These are phyloP conservation scores for Thalassophryne amazonica DNA, from an alignment of 2,797 vertebrate species.

Conservation along the genomic window DNA sequence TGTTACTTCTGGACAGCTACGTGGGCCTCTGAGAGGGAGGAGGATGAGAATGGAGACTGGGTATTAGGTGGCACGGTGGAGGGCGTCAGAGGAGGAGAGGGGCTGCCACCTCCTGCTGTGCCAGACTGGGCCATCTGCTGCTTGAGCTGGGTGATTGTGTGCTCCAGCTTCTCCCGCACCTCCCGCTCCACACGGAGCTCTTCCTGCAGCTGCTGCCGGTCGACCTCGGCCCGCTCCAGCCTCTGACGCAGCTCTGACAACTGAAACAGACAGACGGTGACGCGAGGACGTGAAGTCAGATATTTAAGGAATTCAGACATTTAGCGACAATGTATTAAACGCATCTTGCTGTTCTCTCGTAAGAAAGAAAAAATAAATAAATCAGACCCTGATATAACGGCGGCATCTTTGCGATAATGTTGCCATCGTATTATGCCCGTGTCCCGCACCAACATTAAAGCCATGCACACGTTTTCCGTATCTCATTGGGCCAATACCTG, in stretches of 20 bases:
- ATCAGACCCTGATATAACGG: no score
- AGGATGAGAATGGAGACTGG: conserved; percentile 56
- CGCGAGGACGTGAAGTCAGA: conserved; percentile 10
- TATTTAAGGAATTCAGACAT: background rate
- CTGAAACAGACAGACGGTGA: conserved; percentile 58
- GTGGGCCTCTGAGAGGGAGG: conserved; percentile 57
- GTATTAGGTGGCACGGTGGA: conserved; percentile 60
- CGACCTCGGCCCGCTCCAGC: conserved; percentile 89
- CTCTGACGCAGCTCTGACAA: conserved; percentile 88
- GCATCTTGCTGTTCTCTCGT: background rate
- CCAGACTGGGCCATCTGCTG: conserved; percentile 77
- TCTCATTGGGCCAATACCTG: conserved; percentile 81
- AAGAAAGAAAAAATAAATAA: background rate
- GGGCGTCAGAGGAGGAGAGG: conserved; percentile 67
- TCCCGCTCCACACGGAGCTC: conserved; percentile 90
- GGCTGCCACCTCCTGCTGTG: conserved; percentile 64
- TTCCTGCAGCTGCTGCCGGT: conserved; percentile 92
- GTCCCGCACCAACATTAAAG: background rate
- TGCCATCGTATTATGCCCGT: background rate
- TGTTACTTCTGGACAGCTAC: conserved; percentile 68
- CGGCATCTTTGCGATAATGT: background rate
- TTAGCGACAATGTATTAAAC: background rate
- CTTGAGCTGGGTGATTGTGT: conserved; percentile 89
- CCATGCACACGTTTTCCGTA: no score
- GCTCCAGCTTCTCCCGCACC: conserved; percentile 89